phyloP scores from a whole-genome alignment of 2,113 vertebrate species.

The Xyrauchen texanus region DNA sequence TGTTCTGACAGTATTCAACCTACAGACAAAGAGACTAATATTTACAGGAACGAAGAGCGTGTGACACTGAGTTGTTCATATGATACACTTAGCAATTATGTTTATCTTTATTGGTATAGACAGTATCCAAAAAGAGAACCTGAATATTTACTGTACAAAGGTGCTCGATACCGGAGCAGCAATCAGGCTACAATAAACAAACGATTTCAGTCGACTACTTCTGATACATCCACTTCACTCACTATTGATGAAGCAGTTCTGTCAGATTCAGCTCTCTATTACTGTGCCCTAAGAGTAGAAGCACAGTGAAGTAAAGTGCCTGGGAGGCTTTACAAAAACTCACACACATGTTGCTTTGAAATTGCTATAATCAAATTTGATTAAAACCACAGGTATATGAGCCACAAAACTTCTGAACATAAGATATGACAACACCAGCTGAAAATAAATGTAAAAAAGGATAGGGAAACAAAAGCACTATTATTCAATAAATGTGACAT shows the following conservation, averaged over 20 bases:
- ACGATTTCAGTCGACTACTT: neutral
- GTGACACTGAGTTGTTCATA: neutral
- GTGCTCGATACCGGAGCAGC: neutral
- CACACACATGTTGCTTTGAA: too few relatives aligned
- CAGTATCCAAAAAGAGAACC: too few relatives aligned
- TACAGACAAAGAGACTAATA: too few relatives aligned
- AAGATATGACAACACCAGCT: too few relatives aligned
- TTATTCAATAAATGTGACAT: too few relatives aligned
- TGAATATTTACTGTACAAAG: neutral
- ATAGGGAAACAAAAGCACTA: too few relatives aligned
- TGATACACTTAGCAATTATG: neutral
- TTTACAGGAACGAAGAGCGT: neutral
- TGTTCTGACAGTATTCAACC: too few relatives aligned
- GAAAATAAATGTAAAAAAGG: too few relatives aligned
- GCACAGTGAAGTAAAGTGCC: neutral
- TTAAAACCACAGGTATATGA: too few relatives aligned
- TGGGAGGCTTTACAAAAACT: neutral
- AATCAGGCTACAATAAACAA: neutral
- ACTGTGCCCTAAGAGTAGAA: conserved; percentile 1
- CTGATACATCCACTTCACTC: neutral
- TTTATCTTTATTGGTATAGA: neutral
- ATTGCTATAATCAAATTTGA: too few relatives aligned
- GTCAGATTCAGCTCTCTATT: conserved; percentile 4
- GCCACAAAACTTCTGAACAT: too few relatives aligned
- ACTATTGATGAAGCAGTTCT: neutral